Evolutionary conservation across 2,797 vertebrate species (phyloP).

Genomic region (Melanotaenia boesemani): DNA sequence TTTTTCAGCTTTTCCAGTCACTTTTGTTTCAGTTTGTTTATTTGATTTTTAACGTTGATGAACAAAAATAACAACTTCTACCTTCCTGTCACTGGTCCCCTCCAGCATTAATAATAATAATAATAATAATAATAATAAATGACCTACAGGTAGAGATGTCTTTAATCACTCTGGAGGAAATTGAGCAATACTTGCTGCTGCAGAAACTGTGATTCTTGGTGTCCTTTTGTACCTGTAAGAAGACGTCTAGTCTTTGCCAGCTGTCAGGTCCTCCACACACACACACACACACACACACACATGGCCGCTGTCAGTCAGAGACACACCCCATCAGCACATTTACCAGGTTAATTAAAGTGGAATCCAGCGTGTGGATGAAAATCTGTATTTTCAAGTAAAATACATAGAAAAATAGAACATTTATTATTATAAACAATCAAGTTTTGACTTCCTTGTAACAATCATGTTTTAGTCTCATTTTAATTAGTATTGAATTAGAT

Average conservation of each 20-base stretch:
- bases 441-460: too few relatives aligned
- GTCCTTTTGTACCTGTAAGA: slow-evolving; percentile 70
- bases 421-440: too few relatives aligned
- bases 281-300: slow-evolving; percentile 34
- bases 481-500: too few relatives aligned
- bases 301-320: slow-evolving; percentile 39
- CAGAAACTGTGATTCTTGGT: slow-evolving; percentile 83
- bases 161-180: slow-evolving; percentile 61
- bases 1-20: slow-evolving; percentile 1
- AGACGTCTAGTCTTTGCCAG: slow-evolving; percentile 54
- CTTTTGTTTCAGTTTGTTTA: slow-evolving; percentile 17
- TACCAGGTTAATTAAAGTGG: too few relatives aligned
- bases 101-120: slow-evolving; percentile 24
- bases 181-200: slow-evolving; percentile 84
- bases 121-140: too few relatives aligned
- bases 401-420: too few relatives aligned
- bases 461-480: too few relatives aligned
- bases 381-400: too few relatives aligned
- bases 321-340: too few relatives aligned
- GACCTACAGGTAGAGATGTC: slow-evolving; percentile 54
- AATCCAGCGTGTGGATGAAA: too few relatives aligned
- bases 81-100: slow-evolving; percentile 46
- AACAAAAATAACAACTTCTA: slow-evolving; percentile 43
- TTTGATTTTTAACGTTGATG: slow-evolving; percentile 41
- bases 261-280: slow-evolving; percentile 32